A percentile compares a stretch with the other conserved stretches of the same genome.
phyloP scores from a whole-genome alignment of 2,113 vertebrate species.

The Ia io region DNA sequence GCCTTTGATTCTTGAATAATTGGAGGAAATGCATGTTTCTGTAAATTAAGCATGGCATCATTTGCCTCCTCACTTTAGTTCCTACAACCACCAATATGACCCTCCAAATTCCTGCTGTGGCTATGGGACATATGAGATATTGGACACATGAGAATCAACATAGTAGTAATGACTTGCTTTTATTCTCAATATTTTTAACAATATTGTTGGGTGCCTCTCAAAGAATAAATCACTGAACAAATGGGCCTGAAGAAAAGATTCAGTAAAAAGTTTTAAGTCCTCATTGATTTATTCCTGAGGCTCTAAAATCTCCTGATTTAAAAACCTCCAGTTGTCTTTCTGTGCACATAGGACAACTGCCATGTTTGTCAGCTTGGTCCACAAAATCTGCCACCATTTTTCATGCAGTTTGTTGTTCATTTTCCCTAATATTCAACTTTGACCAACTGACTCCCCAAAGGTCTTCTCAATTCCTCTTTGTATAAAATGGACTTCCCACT shows the following conservation, averaged over 20 bases:
- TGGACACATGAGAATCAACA: neutral
- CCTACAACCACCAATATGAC: neutral
- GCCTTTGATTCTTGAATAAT: neutral
- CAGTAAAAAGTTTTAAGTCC: neutral
- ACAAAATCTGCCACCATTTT: neutral
- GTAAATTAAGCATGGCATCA: neutral
- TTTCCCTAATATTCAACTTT: constrained; percentile 11
- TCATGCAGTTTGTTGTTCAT: neutral
- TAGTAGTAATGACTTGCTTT: neutral
- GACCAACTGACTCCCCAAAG: neutral
- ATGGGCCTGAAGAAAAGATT: neutral
- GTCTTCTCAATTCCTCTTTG: neutral
- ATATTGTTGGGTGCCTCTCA: neutral
- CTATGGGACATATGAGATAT: neutral
- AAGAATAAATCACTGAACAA: neutral
- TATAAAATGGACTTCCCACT: neutral
- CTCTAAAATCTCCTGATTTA: neutral
- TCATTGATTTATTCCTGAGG: neutral
- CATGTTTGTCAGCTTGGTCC: neutral
- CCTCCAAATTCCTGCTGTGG: neutral
- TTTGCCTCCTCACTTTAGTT: neutral
- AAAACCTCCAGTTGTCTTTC: neutral
- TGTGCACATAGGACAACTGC: neutral
- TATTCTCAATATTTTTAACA: neutral
- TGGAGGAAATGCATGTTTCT: constrained; percentile 20